Conservation (phyloP, 1,140 invertebrate species). For the Rhopalosiphum padi region DNA sequence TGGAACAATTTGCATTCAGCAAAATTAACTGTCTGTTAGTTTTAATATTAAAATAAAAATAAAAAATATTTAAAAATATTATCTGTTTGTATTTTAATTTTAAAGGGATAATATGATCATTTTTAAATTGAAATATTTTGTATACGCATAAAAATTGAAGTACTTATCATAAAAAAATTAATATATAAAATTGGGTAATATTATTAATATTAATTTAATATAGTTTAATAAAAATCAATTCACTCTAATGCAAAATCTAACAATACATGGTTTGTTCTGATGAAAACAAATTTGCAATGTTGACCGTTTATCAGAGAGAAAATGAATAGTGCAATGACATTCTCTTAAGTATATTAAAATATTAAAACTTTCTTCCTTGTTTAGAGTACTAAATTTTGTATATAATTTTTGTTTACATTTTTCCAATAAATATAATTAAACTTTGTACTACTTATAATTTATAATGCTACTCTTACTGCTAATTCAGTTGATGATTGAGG, state of each 20-base stretch:
- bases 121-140: neutral
- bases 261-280: neutral
- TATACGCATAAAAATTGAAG: neutral
- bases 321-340: too few species aligned
- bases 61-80: neutral
- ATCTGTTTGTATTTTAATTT: neutral
- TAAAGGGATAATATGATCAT: neutral
- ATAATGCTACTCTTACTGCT: slow-evolving; percentile 68
- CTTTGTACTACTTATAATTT: neutral
- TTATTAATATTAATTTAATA: neutral
- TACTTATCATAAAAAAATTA: neutral
- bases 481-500: slow-evolving; percentile 78
- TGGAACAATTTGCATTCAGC: neutral
- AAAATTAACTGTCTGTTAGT: neutral
- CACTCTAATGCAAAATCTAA: neutral
- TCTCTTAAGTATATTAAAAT: neutral
- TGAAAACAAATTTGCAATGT: neutral
- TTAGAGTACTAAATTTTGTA: neutral
- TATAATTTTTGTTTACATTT: neutral
- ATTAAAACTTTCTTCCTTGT: neutral
- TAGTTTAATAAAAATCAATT: neutral
- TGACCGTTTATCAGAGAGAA: neutral
- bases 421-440: neutral
- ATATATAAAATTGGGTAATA: neutral
- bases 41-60: neutral